These are phyloP conservation scores for Siniperca knerii DNA, from an alignment of 2,113 vertebrate genomes.

Conservation along the genomic window DNA sequence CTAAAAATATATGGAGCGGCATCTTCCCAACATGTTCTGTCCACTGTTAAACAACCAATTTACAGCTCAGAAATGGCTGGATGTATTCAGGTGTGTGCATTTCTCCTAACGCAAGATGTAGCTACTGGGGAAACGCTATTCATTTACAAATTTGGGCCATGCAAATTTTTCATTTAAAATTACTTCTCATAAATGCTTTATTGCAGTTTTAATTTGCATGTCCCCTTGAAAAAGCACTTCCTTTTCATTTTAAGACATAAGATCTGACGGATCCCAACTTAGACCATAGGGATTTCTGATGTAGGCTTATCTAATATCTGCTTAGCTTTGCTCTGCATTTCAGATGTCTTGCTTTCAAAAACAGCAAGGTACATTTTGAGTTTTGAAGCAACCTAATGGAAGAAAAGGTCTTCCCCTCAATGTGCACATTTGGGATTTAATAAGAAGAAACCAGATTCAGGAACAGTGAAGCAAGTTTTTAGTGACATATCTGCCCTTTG, in stretches of 20 bases:
- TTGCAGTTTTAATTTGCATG: conserved; percentile 15
- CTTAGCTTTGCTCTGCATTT: background rate
- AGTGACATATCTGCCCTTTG: conserved; percentile 7
- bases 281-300: background rate
- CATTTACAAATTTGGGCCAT: background rate
- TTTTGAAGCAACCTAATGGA: background rate
- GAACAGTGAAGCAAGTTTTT: background rate
- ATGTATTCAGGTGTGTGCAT: background rate
- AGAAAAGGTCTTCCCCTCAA: background rate
- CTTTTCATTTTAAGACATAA: conserved; percentile 1
- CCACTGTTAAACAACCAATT: background rate
- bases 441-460: background rate
- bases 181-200: conserved; percentile 23
- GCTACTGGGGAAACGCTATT: background rate
- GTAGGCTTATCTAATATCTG: conserved; percentile 8
- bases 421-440: background rate
- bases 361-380: background rate
- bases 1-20: background rate
- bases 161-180: conserved; percentile 5
- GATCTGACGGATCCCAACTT: conserved; percentile 11
- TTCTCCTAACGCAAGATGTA: background rate
- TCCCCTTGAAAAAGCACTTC: conserved; percentile 7
- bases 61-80: background rate
- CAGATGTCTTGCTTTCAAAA: conserved; percentile 2
- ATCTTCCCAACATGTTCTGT: background rate